Base-by-base conservation (phyloP, 2,113 vertebrate species). In the Phrynosoma platyrhinos region DNA sequence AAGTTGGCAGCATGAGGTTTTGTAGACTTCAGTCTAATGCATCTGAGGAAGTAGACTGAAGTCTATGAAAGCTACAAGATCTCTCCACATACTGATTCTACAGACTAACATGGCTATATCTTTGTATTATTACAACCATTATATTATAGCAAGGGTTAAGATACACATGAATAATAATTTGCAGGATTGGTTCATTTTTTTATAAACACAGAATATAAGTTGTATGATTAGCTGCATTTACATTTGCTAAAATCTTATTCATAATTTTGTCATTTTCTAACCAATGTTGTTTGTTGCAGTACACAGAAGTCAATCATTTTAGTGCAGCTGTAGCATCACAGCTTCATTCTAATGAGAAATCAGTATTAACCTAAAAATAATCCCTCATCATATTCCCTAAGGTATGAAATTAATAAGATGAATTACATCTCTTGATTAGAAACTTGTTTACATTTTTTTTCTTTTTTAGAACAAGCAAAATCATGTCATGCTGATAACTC, bases 271-370 rank as follows among this genome's bases (percentile, higher is more conserved):
- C 74, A 92, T 86, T 20, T 9, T 47, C 72, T 91, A 94, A 87
- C 66, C 77, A 62, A 89, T 87, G 53, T 77, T 88, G 76, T 62
- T n/a, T 9, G 52, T 76, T 64, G 23, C 83, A 64, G 72, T 10
- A 85, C 76, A 85, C 84, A 89, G 79, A 88, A 91, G 30, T 86
- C 64, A 66, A 62, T 92, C 77, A 66, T 32, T 90, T 88, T 62
- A 64, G 25, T 92, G 64, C 27, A 77, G 76, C 52, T 86, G 20
- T 30, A 87, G 8, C 13, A 71, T 91, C 89, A 74, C 82, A 83
- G 55, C 3, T 27, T 80, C 71, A 90, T 91, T 96, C 72, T 91
- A 62, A 90, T 88, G 91, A 91, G 89, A 92, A 91, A 90, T 91
- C 47, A 92, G 27, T 81, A 82, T 93, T 94, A 85, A 94, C 58